Evolutionary conservation across 2,797 vertebrate genomes (phyloP).

Genomic region (Oryzias dopingdopingensis): DNA sequence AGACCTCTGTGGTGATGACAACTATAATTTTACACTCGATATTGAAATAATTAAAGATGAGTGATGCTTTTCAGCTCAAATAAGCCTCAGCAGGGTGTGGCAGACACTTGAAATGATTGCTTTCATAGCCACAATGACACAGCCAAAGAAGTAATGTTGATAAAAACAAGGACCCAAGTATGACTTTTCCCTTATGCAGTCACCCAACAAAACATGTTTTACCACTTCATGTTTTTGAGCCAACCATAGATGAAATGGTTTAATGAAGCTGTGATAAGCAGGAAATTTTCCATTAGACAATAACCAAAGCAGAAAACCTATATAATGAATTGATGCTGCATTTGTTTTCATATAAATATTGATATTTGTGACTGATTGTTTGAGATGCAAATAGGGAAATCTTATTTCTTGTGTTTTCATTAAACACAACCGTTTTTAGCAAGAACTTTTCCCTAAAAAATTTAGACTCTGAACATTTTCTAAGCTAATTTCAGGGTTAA

Average conservation of each 20-base stretch:
- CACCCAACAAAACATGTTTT: too few species aligned
- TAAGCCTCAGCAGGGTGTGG: neutral
- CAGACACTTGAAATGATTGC: neutral
- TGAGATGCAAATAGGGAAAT: constrained; percentile 8
- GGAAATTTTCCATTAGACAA: neutral
- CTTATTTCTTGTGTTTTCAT: neutral
- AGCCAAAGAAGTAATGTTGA: neutral
- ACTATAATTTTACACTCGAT: constrained; percentile 40
- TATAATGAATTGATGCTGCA: neutral
- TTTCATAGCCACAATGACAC: neutral
- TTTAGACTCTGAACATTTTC: neutral
- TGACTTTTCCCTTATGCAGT: neutral
- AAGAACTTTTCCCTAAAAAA: neutral
- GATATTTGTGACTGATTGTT: neutral
- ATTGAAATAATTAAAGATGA: constrained; percentile 40
- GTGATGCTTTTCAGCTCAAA: constrained; percentile 14
- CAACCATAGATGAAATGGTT: neutral
- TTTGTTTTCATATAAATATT: constrained; percentile 13
- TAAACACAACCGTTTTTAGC: neutral
- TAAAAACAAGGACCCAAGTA: neutral
- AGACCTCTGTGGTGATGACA: constrained; percentile 20
- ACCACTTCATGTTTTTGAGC: too few species aligned
- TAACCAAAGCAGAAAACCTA: neutral
- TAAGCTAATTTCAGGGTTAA: neutral
- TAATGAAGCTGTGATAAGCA: neutral